Percentiles rank a stretch among this genome's conserved stretches.
phyloP scores from a whole-genome alignment of 2,797 vertebrate species.

The Thaleichthys pacificus region DNA sequence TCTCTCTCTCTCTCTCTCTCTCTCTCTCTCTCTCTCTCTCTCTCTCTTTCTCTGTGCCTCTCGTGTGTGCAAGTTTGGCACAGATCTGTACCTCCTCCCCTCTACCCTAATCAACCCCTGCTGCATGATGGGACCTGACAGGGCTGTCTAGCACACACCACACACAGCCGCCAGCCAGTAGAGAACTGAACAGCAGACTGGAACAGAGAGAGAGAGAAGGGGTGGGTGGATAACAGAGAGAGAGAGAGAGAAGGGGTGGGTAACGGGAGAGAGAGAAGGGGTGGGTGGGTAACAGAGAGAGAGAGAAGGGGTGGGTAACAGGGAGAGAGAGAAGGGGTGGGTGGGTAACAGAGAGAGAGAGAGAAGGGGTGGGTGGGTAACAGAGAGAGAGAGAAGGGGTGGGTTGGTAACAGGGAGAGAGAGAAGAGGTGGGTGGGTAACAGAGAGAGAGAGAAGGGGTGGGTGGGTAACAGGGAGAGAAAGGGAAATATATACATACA shows the following conservation, averaged over 20 bases:
- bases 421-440: not conserved
- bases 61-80: not conserved
- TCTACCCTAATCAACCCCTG: not conserved
- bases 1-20: too few species aligned
- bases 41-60: not conserved
- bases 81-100: not conserved
- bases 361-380: not conserved
- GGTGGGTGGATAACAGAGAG: not conserved
- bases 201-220: not conserved
- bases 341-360: not conserved
- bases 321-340: not conserved
- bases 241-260: not conserved
- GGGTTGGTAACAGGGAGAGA: not conserved
- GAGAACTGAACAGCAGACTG: not conserved
- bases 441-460: not conserved
- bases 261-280: not conserved
- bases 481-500: not conserved
- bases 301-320: not conserved
- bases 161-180: slow-evolving; percentile 15
- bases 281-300: not conserved
- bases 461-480: not conserved
- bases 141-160: slow-evolving; percentile 16
- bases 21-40: too few species aligned
- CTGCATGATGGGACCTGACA: slow-evolving; percentile 23
- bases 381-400: not conserved